Evolutionary conservation across 2,888 invertebrate genomes (phyloP), one percentile per base, ranked within the genome.

Genomic region (Lampropteryx suffumata): DNA sequence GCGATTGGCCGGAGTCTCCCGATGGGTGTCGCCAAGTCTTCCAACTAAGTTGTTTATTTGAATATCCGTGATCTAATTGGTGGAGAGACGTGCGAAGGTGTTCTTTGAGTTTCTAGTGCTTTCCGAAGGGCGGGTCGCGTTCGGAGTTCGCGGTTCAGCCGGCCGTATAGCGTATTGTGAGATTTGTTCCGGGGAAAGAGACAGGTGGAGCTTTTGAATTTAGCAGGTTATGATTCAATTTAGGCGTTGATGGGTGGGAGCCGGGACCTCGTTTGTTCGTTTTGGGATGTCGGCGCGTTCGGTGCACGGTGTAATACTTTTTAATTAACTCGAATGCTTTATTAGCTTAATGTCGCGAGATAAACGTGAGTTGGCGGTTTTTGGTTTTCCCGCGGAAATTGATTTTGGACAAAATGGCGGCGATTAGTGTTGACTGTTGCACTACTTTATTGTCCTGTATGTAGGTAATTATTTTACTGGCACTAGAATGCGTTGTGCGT

Each of bases 251-350:
- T 81, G 81, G 83, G 82, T 79, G 41, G 45, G 50, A 32, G 49
- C 69, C 69, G 78, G 74, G 67, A 51, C 58, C 70, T 69, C 67
- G 63, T 50, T 72, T 82, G 76, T 69, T 82, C 77, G 73, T 79
- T 80, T 83, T 81, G 73, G 70, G 68, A 65, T 67, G 67, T 62
- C 68, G 65, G 63, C 65, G 67, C 65, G 69, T 74, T 74, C 65
- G 21, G 24, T 35, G 72, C 65, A 63, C 71, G 65, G 65, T 66
- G 69, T 73, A 77, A 80, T 77, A 79, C 77, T 84, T 85, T 84
- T 88, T 86, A 89, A 90, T 89, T 88, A 87, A 79, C 85, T 86
- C 82, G 77, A 79, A 91, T 89, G 88, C 89, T 91, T 91, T 91
- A 92, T 91, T 91, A 84, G 80, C 76, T 81, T 77, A 86, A 83